Conservation (phyloP, 1,140 invertebrate genomes). For the Chrysomallon squamiferum region DNA sequence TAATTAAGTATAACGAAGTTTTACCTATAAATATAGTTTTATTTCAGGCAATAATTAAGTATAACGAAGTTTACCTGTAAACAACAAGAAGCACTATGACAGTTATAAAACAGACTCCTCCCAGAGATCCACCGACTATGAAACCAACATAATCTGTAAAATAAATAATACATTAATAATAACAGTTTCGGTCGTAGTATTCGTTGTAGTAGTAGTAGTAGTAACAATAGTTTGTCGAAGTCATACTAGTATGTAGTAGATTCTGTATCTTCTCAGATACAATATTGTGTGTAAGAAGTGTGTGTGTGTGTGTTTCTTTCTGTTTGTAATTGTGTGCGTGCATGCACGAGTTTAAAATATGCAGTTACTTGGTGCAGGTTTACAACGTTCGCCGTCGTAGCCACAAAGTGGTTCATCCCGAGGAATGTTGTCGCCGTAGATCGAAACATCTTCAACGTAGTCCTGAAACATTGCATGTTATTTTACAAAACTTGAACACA, state of each 20-base stretch:
- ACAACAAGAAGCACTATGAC: slow-evolving; percentile 81
- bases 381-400: slow-evolving; percentile 80
- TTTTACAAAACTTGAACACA: too few species aligned
- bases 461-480: slow-evolving; percentile 12
- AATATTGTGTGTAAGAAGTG: too few species aligned
- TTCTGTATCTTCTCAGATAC: too few species aligned
- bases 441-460: slow-evolving; percentile 56
- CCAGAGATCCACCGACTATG: slow-evolving; percentile 77
- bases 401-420: slow-evolving; percentile 92
- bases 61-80: too few species aligned
- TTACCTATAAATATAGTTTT: too few species aligned
- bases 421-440: slow-evolving; percentile 85
- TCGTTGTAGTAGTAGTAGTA: too few species aligned
- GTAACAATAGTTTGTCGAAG: too few species aligned
- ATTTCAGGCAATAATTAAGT: too few species aligned
- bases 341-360: background rate
- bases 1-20: too few species aligned
- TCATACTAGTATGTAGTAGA: too few species aligned
- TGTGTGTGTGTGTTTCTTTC: slow-evolving; percentile 9
- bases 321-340: too few species aligned
- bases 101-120: slow-evolving; percentile 77
- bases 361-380: slow-evolving; percentile 34
- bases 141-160: slow-evolving; percentile 77
- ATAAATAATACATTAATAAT: background rate
- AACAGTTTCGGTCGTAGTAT: too few species aligned